Percentiles rank a stretch among this genome's conserved stretches.
These are phyloP conservation scores for Lochmaea crataegi DNA, from an alignment of 2,888 invertebrate genomes.

Conservation along the genomic window DNA sequence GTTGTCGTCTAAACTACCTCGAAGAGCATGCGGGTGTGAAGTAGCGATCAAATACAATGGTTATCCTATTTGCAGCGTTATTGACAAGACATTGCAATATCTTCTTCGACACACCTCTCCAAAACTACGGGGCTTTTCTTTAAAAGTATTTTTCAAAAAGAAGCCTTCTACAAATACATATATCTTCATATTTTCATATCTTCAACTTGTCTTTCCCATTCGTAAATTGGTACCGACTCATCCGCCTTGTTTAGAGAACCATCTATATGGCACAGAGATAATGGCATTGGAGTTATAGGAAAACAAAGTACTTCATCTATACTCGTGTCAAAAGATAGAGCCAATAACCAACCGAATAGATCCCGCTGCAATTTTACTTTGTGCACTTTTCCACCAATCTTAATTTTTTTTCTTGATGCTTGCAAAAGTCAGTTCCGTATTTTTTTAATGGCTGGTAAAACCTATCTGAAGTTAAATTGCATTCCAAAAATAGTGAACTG, in stretches of 20 bases:
- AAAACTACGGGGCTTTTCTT: slow-evolving; percentile 45
- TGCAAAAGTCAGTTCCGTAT: slow-evolving; percentile 25
- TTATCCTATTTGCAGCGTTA: slow-evolving; percentile 37
- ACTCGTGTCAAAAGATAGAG: slow-evolving; percentile 35
- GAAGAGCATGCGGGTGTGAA: slow-evolving; percentile 45
- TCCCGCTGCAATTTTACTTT: slow-evolving; percentile 38
- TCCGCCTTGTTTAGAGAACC: slow-evolving; percentile 48
- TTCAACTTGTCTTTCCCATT: slow-evolving; percentile 46
- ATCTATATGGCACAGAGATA: slow-evolving; percentile 51
- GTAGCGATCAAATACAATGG: slow-evolving; percentile 46
- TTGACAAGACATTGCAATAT: slow-evolving; percentile 47
- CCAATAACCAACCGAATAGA: slow-evolving; percentile 33
- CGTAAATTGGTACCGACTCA: slow-evolving; percentile 47
- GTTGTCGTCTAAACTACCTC: slow-evolving; percentile 39
- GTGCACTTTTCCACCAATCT: slow-evolving; percentile 39
- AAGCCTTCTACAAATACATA: slow-evolving; percentile 47
- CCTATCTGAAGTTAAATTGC: slow-evolving; percentile 29
- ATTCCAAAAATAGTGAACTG: slow-evolving; percentile 12
- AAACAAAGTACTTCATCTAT: slow-evolving; percentile 40
- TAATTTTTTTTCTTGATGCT: slow-evolving; percentile 24
- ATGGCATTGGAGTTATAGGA: slow-evolving; percentile 37
- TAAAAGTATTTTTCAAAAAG: slow-evolving; percentile 41
- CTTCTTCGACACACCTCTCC: slow-evolving; percentile 48
- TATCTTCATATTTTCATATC: slow-evolving; percentile 43
- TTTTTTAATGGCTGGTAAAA: slow-evolving; percentile 33